Evolutionary conservation across 2,888 invertebrate species (phyloP).

Genomic region (Lasioglossum morio): DNA sequence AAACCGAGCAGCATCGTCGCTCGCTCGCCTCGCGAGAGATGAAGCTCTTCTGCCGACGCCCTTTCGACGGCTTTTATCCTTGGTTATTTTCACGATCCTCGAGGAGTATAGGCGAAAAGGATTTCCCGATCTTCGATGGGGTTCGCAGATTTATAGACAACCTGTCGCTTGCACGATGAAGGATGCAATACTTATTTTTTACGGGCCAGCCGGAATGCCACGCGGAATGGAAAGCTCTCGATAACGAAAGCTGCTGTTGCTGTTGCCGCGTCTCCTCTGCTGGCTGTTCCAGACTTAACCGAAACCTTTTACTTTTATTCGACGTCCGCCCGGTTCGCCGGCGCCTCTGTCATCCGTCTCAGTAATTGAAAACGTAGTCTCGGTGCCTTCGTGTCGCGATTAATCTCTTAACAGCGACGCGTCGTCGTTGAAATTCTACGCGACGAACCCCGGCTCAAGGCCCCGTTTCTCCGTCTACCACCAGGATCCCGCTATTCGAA

Average conservation of each 20-base stretch:
- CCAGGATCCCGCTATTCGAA: not conserved
- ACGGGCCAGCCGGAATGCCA: not conserved
- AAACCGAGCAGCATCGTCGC: conserved; percentile 10
- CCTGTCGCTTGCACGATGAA: conserved; percentile 49
- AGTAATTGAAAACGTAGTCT: conserved; percentile 21
- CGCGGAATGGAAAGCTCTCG: conserved; percentile 16
- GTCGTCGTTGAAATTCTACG: conserved; percentile 4
- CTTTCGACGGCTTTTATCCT: conserved; percentile 13
- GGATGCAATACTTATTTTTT: conserved; percentile 42
- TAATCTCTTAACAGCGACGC: conserved; percentile 13
- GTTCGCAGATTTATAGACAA: conserved; percentile 49
- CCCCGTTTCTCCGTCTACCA: not conserved
- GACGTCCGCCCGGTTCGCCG: conserved; percentile 1
- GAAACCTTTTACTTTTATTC: conserved; percentile 10
- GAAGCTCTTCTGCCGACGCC: not conserved
- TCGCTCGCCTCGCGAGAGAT: not conserved
- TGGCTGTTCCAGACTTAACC: not conserved
- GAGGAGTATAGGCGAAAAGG: conserved; percentile 13
- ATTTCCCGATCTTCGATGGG: conserved; percentile 25
- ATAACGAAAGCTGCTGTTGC: conserved; percentile 17
- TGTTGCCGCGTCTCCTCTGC: not conserved
- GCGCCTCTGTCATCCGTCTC: conserved; percentile 8
- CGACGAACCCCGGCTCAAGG: not conserved
- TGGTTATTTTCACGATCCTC: conserved; percentile 14
- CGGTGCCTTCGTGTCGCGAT: conserved; percentile 9